A percentile compares a stretch with the other conserved stretches of the same genome.
Conservation (phyloP, 2,888 invertebrate species). For the Orchesella flavescens region DNA sequence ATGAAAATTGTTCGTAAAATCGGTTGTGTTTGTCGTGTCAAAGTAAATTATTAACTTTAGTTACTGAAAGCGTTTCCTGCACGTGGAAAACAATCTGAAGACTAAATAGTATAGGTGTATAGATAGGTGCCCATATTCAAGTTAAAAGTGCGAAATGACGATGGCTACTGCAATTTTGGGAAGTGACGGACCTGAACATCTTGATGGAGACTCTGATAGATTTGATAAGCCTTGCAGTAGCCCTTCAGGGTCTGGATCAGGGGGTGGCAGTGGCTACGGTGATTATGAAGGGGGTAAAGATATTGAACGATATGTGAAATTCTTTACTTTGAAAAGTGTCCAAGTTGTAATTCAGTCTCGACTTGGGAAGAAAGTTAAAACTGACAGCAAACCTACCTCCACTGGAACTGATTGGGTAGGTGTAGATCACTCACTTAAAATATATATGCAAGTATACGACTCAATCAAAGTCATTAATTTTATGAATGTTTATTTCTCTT, state of each 20-base stretch:
- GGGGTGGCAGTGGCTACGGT: conserved; percentile 37
- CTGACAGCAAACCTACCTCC: conserved; percentile 84
- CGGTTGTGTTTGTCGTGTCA: no score
- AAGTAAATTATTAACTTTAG: no score
- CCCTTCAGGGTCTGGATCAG: conserved; percentile 37
- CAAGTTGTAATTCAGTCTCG: conserved; percentile 95
- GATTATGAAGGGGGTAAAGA: conserved; percentile 81
- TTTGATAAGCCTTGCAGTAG: conserved; percentile 50
- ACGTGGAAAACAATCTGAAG: no score
- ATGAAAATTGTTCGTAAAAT: no score
- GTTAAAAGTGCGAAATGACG: conserved; percentile 13
- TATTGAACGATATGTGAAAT: conserved; percentile 91
- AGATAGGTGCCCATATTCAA: no score
- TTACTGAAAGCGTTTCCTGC: no score
- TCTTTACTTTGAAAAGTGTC: conserved; percentile 88
- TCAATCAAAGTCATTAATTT: background rate
- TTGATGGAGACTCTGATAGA: conserved; percentile 48
- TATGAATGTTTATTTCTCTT: conserved; percentile 71
- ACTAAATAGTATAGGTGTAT: no score
- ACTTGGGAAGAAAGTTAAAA: conserved; percentile 88
- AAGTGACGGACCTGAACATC: conserved; percentile 41
- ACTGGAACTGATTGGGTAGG: conserved; percentile 88
- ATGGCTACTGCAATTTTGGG: conserved; percentile 56
- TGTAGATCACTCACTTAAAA: background rate
- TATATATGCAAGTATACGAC: background rate